Evolutionary conservation across 2,113 vertebrate species (phyloP), one percentile per base, ranked within the genome.

Genomic region (Hystrix cristata): DNA sequence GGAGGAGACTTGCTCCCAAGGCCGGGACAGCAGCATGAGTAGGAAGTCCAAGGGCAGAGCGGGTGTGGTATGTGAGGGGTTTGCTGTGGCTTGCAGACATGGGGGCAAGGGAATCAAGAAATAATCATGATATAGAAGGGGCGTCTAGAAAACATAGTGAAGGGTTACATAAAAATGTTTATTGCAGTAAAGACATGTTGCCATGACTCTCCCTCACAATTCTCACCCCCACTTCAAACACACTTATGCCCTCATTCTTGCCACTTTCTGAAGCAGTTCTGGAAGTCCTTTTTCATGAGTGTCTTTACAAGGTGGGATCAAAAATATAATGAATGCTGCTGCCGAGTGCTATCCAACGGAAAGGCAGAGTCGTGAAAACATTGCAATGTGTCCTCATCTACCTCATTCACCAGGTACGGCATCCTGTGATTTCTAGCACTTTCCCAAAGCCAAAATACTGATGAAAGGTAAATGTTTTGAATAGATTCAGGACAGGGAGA

Each of bases 41-140:
- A 69, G 29, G 55, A 34, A n/a, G 18, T 81, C 78, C 3, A 38
- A 57, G 64, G 31, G 4, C 64, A 78, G 81, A 72, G 48, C 14
- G 14, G 21, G 13, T 0, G 1, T 7, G 23, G 34, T 5, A 2
- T 43, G 25, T 9, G 29, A 65, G 69, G 53, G 38, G 16, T 27
- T 59, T 21, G 1, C 1, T 23, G 3, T 34, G 62, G 18, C 31
- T 48, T 67, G 2, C 0, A 2, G 19, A 55, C 8, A 34, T 19
- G 57, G 53, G 64, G 83, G 38, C 5, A 10, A 74, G 23, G 25
- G 34, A 64, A 38, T 53, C 9, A 53, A 83, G 72, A 91, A 86
- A 13, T 79, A 29, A 55, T 79, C 31, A 55, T 7, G 29, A n/a
- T 78, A 8, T 29, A 51, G 16, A 29, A 78, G 46, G 11, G 43